Evolutionary conservation across 92 coral and sea anemone species (phyloP), one percentile per base, ranked within the genome.

Genomic region (Micromussa lordhowensis): DNA sequence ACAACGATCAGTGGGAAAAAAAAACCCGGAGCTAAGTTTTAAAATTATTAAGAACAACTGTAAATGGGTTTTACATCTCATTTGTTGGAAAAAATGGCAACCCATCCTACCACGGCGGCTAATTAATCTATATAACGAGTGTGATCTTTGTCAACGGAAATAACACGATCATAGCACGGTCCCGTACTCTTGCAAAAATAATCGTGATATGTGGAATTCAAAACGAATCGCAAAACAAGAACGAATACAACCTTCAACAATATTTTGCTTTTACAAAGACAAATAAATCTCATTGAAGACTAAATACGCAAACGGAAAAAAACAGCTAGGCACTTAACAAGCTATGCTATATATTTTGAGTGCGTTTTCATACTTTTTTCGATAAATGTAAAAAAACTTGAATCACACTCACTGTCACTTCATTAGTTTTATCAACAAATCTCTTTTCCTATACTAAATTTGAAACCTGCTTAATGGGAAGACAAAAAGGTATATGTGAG

Each of bases 1-100:
- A 68, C 73, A n/a, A 55, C 63, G 12, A 36, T 64, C 71, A 34
- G 24, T 32, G 55, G 1, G 1, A 12, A n/a, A 17, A 29, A n/a
- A 80, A 68, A 29, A 19, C 64, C 86, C 19, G 49, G 68, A 2
- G 79, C 78, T 71, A 30, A 15, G 21, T 79, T 30, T 8, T 9
- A 44, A 44, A 26, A 71, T 83, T 34, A n/a, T 53, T 36, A 30
- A 16, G 21, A 30, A 31, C 89, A 86, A 83, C 82, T 86, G 89
- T 68, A 64, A 63, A 29, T 6, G 51, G 68, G 18, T 38, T 85
- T 49, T 59, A 77, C 51, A 61, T 48, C 24, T 29, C 83, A 48
- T 44, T 77, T 77, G 77, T 26, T 53, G 75, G 17, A 36, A 5
- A n/a, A 78, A 85, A 86, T 26, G 77, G 34, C 75, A 48, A 86